These are phyloP conservation scores for Lepidiolamprologus cunningtoni DNA, from an alignment of 2,113 vertebrate genomes.

Conservation along the genomic window DNA sequence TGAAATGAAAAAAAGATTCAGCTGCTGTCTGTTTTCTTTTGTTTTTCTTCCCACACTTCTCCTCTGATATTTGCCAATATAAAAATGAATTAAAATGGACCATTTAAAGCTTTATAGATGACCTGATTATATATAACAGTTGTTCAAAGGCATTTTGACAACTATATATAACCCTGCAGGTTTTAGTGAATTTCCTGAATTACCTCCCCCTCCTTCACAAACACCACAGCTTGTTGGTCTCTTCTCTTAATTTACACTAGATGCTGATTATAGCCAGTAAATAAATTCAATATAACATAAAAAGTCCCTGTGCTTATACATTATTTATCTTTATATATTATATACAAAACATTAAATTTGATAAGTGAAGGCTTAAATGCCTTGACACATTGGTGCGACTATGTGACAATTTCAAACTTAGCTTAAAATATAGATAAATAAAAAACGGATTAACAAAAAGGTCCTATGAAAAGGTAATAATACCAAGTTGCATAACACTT, in stretches of 20 bases:
- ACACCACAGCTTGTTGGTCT: background rate
- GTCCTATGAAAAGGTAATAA: background rate
- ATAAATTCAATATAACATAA: background rate
- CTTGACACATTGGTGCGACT: background rate
- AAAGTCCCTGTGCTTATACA: background rate
- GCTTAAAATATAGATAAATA: background rate
- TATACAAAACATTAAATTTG: background rate
- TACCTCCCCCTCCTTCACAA: background rate
- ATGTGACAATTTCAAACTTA: background rate
- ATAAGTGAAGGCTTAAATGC: background rate
- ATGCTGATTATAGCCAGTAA: background rate
- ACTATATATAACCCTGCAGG: background rate
- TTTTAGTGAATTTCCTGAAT: background rate
- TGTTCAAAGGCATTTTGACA: background rate
- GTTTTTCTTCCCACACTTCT: background rate
- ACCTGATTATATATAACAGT: background rate
- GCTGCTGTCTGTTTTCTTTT: background rate
- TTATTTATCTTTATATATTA: background rate
- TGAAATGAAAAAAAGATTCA: background rate
- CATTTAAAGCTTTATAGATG: background rate
- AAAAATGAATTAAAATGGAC: background rate
- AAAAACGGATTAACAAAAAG: background rate
- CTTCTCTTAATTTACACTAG: background rate
- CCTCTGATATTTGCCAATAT: background rate
- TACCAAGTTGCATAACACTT: conserved; percentile 17